Percentiles rank a stretch among this genome's conserved stretches.
Evolutionary conservation across 2,797 vertebrate genomes (phyloP).

Genomic region (Micrastur ruficollis): DNA sequence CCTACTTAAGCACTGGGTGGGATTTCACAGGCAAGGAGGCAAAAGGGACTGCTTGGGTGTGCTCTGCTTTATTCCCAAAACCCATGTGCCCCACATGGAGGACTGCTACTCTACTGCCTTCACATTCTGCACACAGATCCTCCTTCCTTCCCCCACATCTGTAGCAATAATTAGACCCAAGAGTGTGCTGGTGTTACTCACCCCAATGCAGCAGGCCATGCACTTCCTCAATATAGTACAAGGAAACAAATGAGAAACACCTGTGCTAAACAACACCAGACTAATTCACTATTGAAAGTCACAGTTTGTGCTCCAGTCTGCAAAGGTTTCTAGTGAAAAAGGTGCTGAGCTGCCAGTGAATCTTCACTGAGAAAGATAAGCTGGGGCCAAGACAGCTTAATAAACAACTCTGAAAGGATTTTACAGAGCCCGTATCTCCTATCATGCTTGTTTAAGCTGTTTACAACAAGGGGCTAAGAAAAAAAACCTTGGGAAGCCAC

Average conservation of each 20-base stretch:
- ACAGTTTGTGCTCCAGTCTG: not conserved
- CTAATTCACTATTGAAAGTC: constrained; percentile 2
- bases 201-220: not conserved
- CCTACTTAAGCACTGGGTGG: not conserved
- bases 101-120: not conserved
- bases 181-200: not conserved
- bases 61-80: not conserved
- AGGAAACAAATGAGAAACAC: not conserved
- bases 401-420: constrained; percentile 36
- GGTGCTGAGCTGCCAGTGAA: not conserved
- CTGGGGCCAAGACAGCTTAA: constrained; percentile 31
- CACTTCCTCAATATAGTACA: not conserved
- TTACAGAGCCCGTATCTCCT: not conserved
- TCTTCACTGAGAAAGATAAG: constrained; percentile 15
- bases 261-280: not conserved
- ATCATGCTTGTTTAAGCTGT: not conserved
- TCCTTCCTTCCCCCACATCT: not conserved
- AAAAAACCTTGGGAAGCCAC: not conserved
- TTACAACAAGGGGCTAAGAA: constrained; percentile 13
- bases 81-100: not conserved
- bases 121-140: not conserved
- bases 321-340: constrained; percentile 5
- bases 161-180: not conserved
- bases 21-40: not conserved
- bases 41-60: not conserved